These are phyloP conservation scores for Damaliscus lunatus DNA, from an alignment of 2,113 vertebrate species.

Conservation along the genomic window DNA sequence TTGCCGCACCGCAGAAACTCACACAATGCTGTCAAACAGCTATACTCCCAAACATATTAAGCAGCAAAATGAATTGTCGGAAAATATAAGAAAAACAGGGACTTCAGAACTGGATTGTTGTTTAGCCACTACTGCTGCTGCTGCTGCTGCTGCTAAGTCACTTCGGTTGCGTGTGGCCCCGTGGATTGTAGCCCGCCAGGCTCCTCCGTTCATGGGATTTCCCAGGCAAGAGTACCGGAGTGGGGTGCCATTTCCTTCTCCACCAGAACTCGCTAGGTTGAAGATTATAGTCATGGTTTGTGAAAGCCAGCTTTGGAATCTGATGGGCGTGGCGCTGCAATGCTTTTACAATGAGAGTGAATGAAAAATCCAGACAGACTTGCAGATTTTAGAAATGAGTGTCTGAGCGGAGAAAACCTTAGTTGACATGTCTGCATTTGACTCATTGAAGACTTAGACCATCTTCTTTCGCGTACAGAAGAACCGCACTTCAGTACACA, in stretches of 20 bases:
- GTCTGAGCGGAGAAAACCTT: background rate
- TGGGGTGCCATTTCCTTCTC: background rate
- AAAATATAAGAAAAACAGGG: background rate
- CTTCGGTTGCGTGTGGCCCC: background rate
- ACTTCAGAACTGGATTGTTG: background rate
- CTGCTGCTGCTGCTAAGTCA: background rate
- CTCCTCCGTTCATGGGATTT: background rate
- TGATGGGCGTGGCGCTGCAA: no score
- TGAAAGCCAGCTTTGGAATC: background rate
- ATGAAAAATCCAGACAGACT: background rate
- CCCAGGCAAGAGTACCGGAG: background rate
- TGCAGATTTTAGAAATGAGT: background rate
- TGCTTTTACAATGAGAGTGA: background rate
- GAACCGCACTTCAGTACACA: background rate
- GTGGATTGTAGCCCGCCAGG: background rate
- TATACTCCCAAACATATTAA: background rate
- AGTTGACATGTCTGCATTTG: background rate
- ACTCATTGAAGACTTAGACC: background rate
- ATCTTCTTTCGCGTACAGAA: background rate
- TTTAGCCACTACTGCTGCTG: background rate
- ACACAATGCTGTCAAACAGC: no score
- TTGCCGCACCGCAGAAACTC: background rate
- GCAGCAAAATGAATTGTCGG: background rate
- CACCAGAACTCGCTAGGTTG: background rate
- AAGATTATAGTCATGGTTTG: background rate